Conservation (phyloP, 1,140 invertebrate species). For the Drosophila tsacasi region DNA sequence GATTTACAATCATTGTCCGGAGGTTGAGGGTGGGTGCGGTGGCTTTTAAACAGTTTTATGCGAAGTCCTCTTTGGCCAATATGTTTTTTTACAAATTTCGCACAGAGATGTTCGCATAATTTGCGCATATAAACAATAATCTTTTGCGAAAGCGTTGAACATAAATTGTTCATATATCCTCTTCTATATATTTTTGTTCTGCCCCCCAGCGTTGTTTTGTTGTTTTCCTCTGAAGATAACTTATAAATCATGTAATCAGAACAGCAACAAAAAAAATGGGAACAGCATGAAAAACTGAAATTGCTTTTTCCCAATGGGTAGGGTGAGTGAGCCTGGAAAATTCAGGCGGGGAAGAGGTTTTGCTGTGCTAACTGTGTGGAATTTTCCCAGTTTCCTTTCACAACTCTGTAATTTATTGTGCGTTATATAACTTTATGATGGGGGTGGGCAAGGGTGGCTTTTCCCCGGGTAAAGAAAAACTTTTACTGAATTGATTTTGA, state of each 20-base stretch:
- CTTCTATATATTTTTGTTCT: not conserved
- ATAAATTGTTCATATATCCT: conserved; percentile 71
- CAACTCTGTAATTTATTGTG: conserved; percentile 82
- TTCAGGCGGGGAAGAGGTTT: conserved; percentile 5
- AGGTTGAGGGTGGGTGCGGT: not conserved
- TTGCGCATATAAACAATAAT: conserved; percentile 79
- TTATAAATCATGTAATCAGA: conserved; percentile 83
- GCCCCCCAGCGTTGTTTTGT: conserved; percentile 43
- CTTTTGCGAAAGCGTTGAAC: conserved; percentile 67
- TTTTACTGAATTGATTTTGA: conserved; percentile 59
- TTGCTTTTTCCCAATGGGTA: conserved; percentile 57
- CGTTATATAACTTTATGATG: conserved; percentile 81
- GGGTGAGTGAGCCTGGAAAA: not conserved
- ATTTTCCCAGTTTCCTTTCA: conserved; percentile 54
- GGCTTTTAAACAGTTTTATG: conserved; percentile 49
- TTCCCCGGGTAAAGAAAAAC: conserved; percentile 16
- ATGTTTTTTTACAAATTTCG: conserved; percentile 46
- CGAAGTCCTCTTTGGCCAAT: conserved; percentile 55
- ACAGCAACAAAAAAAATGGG: conserved; percentile 48
- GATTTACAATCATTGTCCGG: conserved; percentile 62
- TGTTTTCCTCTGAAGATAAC: conserved; percentile 69
- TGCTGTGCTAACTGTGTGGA: conserved; percentile 58
- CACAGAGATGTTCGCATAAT: conserved; percentile 59
- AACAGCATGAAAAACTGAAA: conserved; percentile 78
- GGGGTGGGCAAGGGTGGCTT: conserved; percentile 48